Conservation (phyloP, 2,113 vertebrate genomes). For the Cathartes aura region DNA sequence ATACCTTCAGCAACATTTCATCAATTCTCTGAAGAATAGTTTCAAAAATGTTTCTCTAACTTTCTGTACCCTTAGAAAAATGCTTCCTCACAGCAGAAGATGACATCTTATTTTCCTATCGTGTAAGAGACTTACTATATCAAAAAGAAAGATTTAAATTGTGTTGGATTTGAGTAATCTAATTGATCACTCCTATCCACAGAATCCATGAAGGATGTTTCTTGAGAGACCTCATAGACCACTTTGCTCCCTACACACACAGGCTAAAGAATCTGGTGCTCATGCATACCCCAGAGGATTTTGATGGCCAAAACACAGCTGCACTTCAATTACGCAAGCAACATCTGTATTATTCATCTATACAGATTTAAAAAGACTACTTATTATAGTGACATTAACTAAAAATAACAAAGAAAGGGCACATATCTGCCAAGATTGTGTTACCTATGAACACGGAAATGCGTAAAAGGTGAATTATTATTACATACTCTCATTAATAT, state of each 20-base stretch:
- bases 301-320: background rate
- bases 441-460: background rate
- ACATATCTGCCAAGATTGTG: background rate
- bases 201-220: background rate
- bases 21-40: background rate
- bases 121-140: background rate
- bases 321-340: background rate
- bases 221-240: background rate
- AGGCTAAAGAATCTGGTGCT: background rate
- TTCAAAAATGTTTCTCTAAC: background rate
- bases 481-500: background rate
- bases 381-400: background rate
- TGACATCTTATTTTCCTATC: background rate
- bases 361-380: background rate
- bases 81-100: background rate
- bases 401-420: background rate
- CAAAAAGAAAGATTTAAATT: background rate
- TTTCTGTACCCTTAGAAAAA: background rate
- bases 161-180: background rate
- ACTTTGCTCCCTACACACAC: background rate
- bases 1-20: background rate
- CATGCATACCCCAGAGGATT: background rate
- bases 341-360: background rate
- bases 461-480: background rate
- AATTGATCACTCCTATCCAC: background rate